Percentiles rank a stretch among this genome's conserved stretches.
These are phyloP conservation scores for Pterostichus madidus DNA, from an alignment of 2,888 invertebrate species.

Conservation along the genomic window DNA sequence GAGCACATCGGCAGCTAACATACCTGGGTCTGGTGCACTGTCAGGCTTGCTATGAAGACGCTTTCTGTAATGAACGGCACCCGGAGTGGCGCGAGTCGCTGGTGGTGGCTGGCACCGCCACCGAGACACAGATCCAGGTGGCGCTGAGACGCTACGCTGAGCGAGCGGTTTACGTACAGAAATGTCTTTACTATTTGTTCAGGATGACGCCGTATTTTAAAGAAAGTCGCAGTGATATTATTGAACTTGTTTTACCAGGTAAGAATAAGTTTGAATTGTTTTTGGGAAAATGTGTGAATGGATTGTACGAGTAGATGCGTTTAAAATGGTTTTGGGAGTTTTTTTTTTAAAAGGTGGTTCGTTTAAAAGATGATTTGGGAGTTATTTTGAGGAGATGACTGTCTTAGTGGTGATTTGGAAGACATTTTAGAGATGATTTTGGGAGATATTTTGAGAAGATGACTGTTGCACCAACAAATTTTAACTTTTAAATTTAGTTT, in stretches of 20 bases:
- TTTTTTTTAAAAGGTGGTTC: no score
- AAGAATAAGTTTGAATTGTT: no score
- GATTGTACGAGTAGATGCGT: no score
- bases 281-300: no score
- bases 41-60: constrained; percentile 77
- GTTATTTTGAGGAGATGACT: no score
- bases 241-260: constrained; percentile 80
- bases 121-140: constrained; percentile 80
- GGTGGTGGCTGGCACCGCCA: constrained; percentile 80
- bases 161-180: constrained; percentile 82
- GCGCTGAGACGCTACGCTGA: constrained; percentile 80
- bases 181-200: constrained; percentile 83
- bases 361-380: no score
- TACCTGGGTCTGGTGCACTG: constrained; percentile 62
- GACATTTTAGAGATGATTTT: no score
- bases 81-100: constrained; percentile 76
- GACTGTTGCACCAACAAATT: no score
- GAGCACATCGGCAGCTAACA: constrained; percentile 43
- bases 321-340: no score
- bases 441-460: no score
- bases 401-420: no score
- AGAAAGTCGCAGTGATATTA: constrained; percentile 77
- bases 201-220: constrained; percentile 71
- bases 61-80: constrained; percentile 77
- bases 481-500: no score